Evolutionary conservation across 2,113 vertebrate species (phyloP).

Genomic region (Pao palembangensis): DNA sequence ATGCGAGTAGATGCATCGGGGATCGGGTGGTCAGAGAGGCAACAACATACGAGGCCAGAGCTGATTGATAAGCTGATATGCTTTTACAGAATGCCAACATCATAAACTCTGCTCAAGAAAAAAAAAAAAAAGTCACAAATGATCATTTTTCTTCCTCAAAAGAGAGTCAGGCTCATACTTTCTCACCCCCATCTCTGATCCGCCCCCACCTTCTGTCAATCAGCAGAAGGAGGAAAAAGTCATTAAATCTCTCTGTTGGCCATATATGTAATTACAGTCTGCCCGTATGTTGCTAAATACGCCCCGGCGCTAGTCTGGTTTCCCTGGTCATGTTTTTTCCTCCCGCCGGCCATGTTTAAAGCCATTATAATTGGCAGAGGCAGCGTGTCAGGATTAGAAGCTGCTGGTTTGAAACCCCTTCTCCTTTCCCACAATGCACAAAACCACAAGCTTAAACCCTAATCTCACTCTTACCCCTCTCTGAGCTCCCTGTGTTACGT

Average conservation of each 20-base stretch:
- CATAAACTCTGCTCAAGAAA: neutral
- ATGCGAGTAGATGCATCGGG: too few species aligned
- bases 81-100: neutral
- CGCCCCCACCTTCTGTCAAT: constrained; percentile 66
- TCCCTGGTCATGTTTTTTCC: constrained; percentile 81
- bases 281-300: constrained; percentile 81
- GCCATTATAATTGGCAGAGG: constrained; percentile 78
- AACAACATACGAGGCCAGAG: too few species aligned
- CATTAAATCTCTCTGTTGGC: constrained; percentile 80
- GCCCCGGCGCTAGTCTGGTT: constrained; percentile 73
- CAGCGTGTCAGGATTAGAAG: constrained; percentile 80
- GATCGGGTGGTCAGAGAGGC: too few species aligned
- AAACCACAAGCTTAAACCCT: constrained; percentile 41
- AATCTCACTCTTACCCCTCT: constrained; percentile 27
- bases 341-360: constrained; percentile 78
- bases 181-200: constrained; percentile 13
- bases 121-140: constrained; percentile 1
- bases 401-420: constrained; percentile 73
- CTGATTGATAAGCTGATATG: too few species aligned
- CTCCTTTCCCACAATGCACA: constrained; percentile 22
- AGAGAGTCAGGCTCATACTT: constrained; percentile 2
- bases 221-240: constrained; percentile 72
- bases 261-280: constrained; percentile 82
- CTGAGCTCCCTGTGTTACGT: neutral
- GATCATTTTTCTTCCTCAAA: neutral